Conservation (phyloP, 1,140 invertebrate species). For the Drosophila kurseongensis region DNA sequence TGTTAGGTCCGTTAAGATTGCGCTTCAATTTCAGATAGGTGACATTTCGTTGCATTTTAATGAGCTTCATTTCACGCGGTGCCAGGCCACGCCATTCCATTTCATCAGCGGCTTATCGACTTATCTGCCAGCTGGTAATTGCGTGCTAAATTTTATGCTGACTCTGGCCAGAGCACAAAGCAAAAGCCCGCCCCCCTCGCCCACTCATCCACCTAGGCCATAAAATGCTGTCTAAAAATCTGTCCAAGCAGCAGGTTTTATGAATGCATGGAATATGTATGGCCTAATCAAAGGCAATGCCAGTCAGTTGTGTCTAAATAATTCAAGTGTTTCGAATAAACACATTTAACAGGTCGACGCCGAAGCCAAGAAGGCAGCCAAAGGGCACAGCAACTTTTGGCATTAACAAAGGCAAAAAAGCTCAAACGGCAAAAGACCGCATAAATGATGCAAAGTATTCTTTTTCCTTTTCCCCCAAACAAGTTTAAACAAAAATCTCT, state of each 20-base stretch:
- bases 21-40: conserved; percentile 81
- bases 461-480: conserved; percentile 52
- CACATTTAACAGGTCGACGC: conserved; percentile 60
- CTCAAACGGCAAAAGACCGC: conserved; percentile 69
- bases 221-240: conserved; percentile 50
- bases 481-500: conserved; percentile 82
- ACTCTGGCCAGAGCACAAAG: conserved; percentile 46
- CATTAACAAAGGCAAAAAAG: conserved; percentile 44
- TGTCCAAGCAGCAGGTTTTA: conserved; percentile 75
- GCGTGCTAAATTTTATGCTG: conserved; percentile 78
- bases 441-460: conserved; percentile 81
- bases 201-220: conserved; percentile 17
- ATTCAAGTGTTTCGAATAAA: conserved; percentile 73
- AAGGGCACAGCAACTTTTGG: conserved; percentile 61
- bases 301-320: conserved; percentile 64
- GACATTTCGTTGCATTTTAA: conserved; percentile 83
- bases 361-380: conserved; percentile 36
- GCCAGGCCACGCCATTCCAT: conserved; percentile 38
- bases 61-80: conserved; percentile 64
- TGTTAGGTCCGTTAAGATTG: conserved; percentile 68
- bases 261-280: conserved; percentile 79
- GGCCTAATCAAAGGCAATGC: conserved; percentile 54
- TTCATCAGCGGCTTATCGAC: conserved; percentile 45
- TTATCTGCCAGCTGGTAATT: conserved; percentile 71
- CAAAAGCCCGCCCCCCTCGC: neutral